Evolutionary conservation across 2,113 vertebrate species (phyloP).

Genomic region (Vulpes lagopus): DNA sequence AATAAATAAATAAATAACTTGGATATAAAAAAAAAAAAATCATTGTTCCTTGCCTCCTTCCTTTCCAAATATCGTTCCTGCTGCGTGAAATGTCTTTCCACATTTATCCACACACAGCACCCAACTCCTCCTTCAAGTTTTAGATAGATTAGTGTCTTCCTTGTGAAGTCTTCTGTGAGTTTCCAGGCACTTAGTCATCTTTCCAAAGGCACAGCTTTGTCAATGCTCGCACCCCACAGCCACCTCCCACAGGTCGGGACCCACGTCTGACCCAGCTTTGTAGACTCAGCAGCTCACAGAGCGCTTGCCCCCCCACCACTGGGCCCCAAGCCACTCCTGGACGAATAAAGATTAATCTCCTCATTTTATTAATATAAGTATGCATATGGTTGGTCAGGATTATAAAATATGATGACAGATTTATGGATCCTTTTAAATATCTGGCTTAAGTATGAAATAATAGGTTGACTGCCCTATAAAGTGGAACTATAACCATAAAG

Average conservation of each 20-base stretch:
- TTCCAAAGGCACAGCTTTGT: background rate
- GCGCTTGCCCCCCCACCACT: background rate
- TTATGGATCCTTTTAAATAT: background rate
- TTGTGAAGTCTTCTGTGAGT: background rate
- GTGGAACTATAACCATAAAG: background rate
- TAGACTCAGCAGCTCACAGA: background rate
- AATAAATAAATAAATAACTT: background rate
- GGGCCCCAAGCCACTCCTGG: background rate
- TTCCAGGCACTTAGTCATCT: background rate
- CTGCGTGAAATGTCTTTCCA: slow-evolving; percentile 9
- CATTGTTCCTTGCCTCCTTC: background rate
- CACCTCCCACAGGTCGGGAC: background rate
- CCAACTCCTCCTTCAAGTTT: background rate
- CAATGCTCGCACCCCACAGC: accelerated
- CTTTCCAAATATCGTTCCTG: slow-evolving; percentile 28
- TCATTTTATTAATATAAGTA: background rate
- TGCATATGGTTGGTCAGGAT: background rate
- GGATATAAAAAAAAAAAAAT: background rate
- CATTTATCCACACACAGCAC: background rate
- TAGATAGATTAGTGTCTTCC: background rate
- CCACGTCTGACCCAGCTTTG: background rate
- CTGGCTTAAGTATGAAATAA: background rate
- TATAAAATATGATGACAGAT: background rate
- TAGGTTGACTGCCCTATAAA: background rate
- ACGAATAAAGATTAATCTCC: background rate